Percentiles rank a stretch among this genome's conserved stretches.
These are phyloP conservation scores for Dreissena rostriformis DNA, from an alignment of 1,140 invertebrate genomes.

Conservation along the genomic window DNA sequence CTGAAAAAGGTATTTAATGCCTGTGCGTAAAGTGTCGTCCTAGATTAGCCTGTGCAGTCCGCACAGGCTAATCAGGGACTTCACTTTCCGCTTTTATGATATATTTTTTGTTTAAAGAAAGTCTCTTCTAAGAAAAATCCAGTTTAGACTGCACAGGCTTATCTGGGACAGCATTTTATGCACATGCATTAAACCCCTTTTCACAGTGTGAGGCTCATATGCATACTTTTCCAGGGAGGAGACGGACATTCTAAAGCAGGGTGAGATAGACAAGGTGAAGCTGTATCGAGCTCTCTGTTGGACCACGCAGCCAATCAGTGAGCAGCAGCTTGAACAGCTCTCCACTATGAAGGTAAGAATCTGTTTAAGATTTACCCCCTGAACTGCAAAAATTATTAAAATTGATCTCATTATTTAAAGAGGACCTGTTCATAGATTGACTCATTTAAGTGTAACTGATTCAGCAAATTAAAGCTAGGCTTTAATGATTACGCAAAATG, in stretches of 20 bases:
- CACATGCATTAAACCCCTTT: neutral
- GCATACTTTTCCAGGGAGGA: slow-evolving; percentile 84
- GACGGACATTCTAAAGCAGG: slow-evolving; percentile 88
- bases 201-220: neutral
- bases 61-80: no score
- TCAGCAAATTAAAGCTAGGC: neutral
- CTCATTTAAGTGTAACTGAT: neutral
- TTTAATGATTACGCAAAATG: no score
- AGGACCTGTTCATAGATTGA: neutral
- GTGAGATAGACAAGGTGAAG: slow-evolving; percentile 78
- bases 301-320: slow-evolving; percentile 59
- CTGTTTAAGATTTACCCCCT: slow-evolving; percentile 2
- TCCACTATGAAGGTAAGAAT: slow-evolving; percentile 85
- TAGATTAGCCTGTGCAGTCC: no score
- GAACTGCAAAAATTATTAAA: no score
- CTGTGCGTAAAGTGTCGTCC: no score
- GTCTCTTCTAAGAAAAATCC: no score
- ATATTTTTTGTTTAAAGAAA: no score
- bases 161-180: no score
- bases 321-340: slow-evolving; percentile 64
- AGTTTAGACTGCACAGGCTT: no score
- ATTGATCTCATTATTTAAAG: neutral
- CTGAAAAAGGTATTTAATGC: no score
- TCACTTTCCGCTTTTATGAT: no score
- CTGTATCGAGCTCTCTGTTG: slow-evolving; percentile 74